Conservation (phyloP, 2,888 invertebrate species). For the Nowickia ferox region DNA sequence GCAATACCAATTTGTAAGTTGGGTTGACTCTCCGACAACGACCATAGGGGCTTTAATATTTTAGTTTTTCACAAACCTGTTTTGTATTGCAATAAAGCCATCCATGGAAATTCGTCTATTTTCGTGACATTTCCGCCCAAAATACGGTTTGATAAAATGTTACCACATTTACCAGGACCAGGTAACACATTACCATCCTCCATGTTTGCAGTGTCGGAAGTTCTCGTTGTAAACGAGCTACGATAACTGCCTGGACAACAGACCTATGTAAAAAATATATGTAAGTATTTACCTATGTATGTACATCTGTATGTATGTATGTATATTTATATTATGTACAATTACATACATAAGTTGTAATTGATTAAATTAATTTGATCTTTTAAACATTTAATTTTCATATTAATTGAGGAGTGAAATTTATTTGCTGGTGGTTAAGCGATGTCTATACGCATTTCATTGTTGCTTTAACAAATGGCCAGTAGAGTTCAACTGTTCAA, state of each 20-base stretch:
- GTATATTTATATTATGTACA: too few species aligned
- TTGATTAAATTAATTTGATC: too few species aligned
- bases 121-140: conserved; percentile 86
- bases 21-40: too few species aligned
- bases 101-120: conserved; percentile 87
- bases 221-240: conserved; percentile 22
- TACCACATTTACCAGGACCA: conserved; percentile 84
- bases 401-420: too few species aligned
- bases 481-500: too few species aligned
- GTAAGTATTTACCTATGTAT: not conserved
- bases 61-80: conserved; percentile 75
- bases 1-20: too few species aligned
- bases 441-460: too few species aligned
- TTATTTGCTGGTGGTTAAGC: too few species aligned
- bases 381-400: too few species aligned
- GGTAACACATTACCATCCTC: conserved; percentile 81
- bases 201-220: not conserved
- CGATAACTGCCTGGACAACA: conserved; percentile 76
- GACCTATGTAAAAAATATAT: conserved; percentile 64
- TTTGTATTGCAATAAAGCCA: conserved; percentile 83
- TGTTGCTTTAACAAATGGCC: too few species aligned
- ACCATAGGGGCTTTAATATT: not conserved
- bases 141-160: conserved; percentile 84
- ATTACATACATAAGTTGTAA: not conserved
- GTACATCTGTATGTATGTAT: not conserved